Conservation (phyloP, 2,888 invertebrate genomes). For the Leptinotarsa tumamoca region DNA sequence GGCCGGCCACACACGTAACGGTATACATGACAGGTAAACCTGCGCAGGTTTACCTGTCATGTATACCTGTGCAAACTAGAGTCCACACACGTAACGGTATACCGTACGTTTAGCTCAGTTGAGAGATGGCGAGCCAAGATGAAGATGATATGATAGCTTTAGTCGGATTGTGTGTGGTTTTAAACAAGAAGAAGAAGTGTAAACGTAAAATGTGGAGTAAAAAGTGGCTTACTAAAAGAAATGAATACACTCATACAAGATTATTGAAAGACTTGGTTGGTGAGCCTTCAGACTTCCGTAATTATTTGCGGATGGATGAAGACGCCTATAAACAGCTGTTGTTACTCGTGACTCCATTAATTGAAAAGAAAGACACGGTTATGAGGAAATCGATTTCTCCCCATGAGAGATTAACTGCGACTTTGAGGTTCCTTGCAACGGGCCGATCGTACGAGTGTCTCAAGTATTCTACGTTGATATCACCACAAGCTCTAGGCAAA, state of each 20-base stretch:
- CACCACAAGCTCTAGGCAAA: constrained; percentile 50
- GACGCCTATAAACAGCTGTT: too few species aligned
- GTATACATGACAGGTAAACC: too few species aligned
- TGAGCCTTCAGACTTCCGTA: too few species aligned
- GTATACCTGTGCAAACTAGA: too few species aligned
- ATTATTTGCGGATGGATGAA: too few species aligned
- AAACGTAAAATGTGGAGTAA: constrained; percentile 28
- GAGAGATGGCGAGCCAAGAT: too few species aligned
- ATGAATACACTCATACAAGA: too few species aligned
- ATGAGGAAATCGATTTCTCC: constrained; percentile 39
- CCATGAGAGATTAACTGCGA: constrained; percentile 36
- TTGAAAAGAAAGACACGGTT: constrained; percentile 42
- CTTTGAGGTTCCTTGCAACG: constrained; percentile 49
- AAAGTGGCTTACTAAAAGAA: constrained; percentile 14
- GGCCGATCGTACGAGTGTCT: constrained; percentile 52
- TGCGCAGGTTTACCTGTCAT: too few species aligned
- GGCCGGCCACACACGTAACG: too few species aligned
- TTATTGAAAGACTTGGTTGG: too few species aligned
- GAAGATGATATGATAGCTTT: constrained; percentile 16
- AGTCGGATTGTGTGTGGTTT: constrained; percentile 7
- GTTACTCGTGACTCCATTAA: constrained; percentile 31
- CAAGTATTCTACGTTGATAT: constrained; percentile 53
- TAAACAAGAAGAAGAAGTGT: constrained; percentile 7
- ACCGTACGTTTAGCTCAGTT: too few species aligned
- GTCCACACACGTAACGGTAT: too few species aligned